Percentiles rank a stretch among this genome's conserved stretches.
phyloP scores from a whole-genome alignment of 2,113 vertebrate species.

The Alaudala cheleensis region DNA sequence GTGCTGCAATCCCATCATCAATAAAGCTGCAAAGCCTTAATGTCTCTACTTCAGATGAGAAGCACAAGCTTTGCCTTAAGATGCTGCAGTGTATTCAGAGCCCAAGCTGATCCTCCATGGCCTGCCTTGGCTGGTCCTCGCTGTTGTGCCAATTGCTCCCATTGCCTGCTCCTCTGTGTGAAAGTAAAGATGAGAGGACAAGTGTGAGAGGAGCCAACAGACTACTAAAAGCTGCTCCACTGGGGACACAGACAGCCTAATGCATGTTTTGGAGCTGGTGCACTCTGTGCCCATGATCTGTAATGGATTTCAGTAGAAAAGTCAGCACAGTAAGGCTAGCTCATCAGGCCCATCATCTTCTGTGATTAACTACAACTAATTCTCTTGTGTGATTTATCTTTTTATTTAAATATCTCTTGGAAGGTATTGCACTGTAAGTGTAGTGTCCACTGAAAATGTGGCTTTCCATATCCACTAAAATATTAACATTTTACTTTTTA shows the following conservation, averaged over 20 bases:
- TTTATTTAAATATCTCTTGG: not conserved
- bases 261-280: rapidly evolving
- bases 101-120: not conserved
- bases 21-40: not conserved
- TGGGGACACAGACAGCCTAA: not conserved
- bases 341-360: not conserved
- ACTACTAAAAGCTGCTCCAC: not conserved
- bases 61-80: not conserved
- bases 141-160: not conserved
- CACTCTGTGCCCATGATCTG: not conserved
- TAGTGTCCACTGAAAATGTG: not conserved
- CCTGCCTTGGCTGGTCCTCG: not conserved
- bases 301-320: not conserved
- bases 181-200: not conserved
- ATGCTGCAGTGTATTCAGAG: not conserved
- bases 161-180: not conserved
- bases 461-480: not conserved
- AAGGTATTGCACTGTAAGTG: not conserved
- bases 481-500: not conserved
- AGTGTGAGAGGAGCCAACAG: rapidly evolving
- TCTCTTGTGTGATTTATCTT: not conserved
- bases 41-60: not conserved
- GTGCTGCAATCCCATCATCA: not conserved
- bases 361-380: not conserved
- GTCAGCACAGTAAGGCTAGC: not conserved